Conservation (phyloP, 2,797 vertebrate genomes). For the Ctenopoma kingsleyae region DNA sequence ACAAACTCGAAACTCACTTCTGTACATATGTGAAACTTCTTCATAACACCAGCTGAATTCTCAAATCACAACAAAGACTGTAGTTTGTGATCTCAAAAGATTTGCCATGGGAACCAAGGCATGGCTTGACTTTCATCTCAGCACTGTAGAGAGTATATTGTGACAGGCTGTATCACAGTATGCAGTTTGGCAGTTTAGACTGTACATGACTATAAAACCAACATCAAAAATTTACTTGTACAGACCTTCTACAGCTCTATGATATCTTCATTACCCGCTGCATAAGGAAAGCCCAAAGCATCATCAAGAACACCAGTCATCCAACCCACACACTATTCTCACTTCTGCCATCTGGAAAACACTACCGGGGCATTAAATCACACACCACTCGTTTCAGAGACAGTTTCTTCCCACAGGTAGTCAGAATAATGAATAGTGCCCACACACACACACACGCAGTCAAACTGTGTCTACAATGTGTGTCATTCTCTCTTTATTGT, state of each 20-base stretch:
- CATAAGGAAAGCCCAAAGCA: conserved; percentile 70
- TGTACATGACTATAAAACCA: conserved; percentile 42
- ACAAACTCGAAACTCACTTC: background rate
- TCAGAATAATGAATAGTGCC: conserved; percentile 60
- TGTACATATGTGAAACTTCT: conserved; percentile 26
- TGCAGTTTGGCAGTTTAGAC: conserved; percentile 40
- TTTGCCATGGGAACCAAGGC: conserved; percentile 28
- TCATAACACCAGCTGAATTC: conserved; percentile 29
- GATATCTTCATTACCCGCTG: conserved; percentile 72
- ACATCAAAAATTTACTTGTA: conserved; percentile 60
- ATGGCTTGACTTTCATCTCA: conserved; percentile 40
- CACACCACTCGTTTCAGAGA: conserved; percentile 55
- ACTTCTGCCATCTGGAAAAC: conserved; percentile 71
- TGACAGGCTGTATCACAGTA: conserved; percentile 39
- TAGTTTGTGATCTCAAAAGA: conserved; percentile 33
- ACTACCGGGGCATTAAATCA: conserved; percentile 73
- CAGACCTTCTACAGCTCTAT: conserved; percentile 36
- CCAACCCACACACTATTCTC: conserved; percentile 70
- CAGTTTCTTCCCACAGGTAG: conserved; percentile 71
- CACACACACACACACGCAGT: conserved; percentile 37
- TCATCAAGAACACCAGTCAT: conserved; percentile 75
- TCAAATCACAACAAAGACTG: conserved; percentile 45
- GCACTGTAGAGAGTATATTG: conserved; percentile 26
- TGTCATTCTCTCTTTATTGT: conserved; percentile 20
- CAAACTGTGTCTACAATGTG: conserved; percentile 7